phyloP scores from a whole-genome alignment of 2,113 vertebrate species.

The Monopterus albus region DNA sequence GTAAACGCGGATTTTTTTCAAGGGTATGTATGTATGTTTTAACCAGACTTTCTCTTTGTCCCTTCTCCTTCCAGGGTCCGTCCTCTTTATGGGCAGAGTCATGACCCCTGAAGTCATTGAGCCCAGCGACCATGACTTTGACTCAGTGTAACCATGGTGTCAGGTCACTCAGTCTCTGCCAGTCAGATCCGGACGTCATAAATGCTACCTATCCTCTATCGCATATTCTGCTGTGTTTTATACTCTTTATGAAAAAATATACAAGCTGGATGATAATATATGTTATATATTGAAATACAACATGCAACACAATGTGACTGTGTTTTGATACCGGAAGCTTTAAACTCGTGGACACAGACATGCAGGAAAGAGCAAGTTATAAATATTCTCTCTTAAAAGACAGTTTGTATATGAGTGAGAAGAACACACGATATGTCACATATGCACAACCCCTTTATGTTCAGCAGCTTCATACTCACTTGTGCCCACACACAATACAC shows the following conservation, averaged over 20 bases:
- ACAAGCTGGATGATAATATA: slow-evolving; percentile 60
- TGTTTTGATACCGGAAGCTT: slow-evolving; percentile 84
- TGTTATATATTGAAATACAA: slow-evolving; percentile 75
- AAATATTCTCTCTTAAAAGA: slow-evolving; percentile 71
- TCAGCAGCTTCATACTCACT: slow-evolving; percentile 51
- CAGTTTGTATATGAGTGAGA: slow-evolving; percentile 54
- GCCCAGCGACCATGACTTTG: slow-evolving; percentile 88
- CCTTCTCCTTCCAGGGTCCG: slow-evolving; percentile 81
- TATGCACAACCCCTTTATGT: slow-evolving; percentile 66
- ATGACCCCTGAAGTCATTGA: slow-evolving; percentile 96
- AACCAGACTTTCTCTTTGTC: background rate
- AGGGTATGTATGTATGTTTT: background rate
- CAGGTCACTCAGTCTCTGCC: slow-evolving; percentile 31
- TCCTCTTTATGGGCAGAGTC: slow-evolving; percentile 96
- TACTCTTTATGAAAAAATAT: slow-evolving; percentile 67
- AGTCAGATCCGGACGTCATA: slow-evolving; percentile 64
- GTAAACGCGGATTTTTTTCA: too few relatives aligned
- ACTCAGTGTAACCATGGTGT: slow-evolving; percentile 85
- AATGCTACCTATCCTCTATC: slow-evolving; percentile 70
- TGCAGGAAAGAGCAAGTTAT: slow-evolving; percentile 60
- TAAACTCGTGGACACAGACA: slow-evolving; percentile 67
- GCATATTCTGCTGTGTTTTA: slow-evolving; percentile 75
- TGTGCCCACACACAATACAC: slow-evolving; percentile 33
- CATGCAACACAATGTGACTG: slow-evolving; percentile 64
- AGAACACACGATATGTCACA: slow-evolving; percentile 59